Conservation (phyloP, 2,113 vertebrate species). For the Peromyscus californicus region DNA sequence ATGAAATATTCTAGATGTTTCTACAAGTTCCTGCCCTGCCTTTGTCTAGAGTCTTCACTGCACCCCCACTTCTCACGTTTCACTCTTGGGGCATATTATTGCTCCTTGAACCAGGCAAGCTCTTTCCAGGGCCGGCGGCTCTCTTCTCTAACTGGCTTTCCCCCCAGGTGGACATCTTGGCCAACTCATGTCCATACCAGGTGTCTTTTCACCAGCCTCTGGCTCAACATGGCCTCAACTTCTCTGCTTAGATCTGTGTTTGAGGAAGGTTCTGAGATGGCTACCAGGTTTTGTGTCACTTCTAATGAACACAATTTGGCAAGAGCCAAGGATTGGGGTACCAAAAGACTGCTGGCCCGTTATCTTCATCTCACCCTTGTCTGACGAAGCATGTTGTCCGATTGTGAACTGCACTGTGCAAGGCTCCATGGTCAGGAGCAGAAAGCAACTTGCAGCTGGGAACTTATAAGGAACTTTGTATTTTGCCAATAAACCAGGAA, state of each 20-base stretch:
- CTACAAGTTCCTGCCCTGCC: no score
- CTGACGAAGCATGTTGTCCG: background rate
- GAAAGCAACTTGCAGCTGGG: background rate
- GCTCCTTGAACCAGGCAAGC: background rate
- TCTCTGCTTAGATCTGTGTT: background rate
- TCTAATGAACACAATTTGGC: background rate
- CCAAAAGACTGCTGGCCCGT: background rate
- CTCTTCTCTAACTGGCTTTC: background rate
- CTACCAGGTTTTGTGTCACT: background rate
- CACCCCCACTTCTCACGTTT: background rate
- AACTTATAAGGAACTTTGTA: background rate
- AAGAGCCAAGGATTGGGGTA: background rate
- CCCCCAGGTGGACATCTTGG: background rate
- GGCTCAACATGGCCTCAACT: background rate
- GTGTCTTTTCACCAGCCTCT: background rate
- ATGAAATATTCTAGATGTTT: background rate
- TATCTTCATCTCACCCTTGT: no score
- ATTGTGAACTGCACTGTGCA: fast-evolving
- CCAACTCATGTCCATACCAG: background rate
- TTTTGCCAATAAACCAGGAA: background rate
- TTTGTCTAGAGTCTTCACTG: background rate
- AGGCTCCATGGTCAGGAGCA: no score
- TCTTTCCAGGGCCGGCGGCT: background rate
- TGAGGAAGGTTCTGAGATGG: background rate
- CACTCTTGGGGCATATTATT: background rate